Percentiles rank a stretch among this genome's conserved stretches.
These are phyloP conservation scores for Hippopotamus amphibius DNA, from an alignment of 2,113 vertebrate genomes.

Conservation along the genomic window DNA sequence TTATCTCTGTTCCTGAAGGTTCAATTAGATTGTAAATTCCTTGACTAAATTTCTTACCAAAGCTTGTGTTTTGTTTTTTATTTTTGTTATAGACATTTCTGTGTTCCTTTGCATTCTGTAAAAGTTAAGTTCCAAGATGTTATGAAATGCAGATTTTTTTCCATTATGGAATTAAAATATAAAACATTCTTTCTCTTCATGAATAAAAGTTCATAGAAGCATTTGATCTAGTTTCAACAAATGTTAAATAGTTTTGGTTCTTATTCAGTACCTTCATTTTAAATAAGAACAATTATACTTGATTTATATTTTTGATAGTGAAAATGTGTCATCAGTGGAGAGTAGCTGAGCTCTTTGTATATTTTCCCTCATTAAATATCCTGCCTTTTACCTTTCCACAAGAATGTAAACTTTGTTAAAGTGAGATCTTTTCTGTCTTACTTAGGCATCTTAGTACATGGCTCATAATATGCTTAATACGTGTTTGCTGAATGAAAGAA, in stretches of 20 bases:
- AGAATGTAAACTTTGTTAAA: neutral
- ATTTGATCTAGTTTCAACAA: neutral
- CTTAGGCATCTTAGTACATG: neutral
- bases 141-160: neutral
- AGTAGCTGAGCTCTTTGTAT: neutral
- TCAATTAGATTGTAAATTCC: neutral
- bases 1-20: neutral
- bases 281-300: neutral
- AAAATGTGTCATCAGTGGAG: neutral
- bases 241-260: conserved; percentile 14
- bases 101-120: neutral
- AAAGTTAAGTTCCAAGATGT: conserved; percentile 54
- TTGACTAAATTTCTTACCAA: conserved; percentile 16
- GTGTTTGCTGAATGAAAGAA: conserved; percentile 38
- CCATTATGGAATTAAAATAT: neutral
- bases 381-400: neutral
- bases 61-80: neutral
- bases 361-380: neutral
- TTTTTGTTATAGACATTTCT: conserved; percentile 21
- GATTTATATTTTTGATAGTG: conserved; percentile 20
- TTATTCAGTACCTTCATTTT: conserved; percentile 3
- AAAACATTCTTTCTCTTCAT: neutral
- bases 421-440: neutral
- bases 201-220: neutral
- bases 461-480: neutral